Evolutionary conservation across 2,113 vertebrate genomes (phyloP), one percentile per base, ranked within the genome.

Genomic region (Oncorhynchus gorbuscha): DNA sequence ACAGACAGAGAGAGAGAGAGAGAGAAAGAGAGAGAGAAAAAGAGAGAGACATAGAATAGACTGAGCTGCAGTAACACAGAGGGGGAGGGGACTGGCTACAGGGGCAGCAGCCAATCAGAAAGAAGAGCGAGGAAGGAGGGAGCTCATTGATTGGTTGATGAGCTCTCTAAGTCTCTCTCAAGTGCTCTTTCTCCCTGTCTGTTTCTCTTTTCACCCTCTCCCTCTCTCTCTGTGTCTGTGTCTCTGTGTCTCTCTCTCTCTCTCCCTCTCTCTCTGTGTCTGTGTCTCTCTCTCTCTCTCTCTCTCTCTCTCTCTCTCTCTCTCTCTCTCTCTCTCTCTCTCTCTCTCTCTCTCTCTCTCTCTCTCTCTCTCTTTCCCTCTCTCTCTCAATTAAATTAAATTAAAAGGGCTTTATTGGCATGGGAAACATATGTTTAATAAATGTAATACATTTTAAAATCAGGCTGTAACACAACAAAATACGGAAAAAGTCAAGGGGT

Each of bases 151-250:
- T 22, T 66, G 64, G n/a, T 26, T 24, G 24, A 24, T 24, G n/a
- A 11, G 67, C 14, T 24, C 65, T 69, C 20, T 76, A 2, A 55
- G 12, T 24, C 9, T 32, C 22, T 72, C 9, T 69, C 58, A 39
- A 39, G 66, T 71, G 73, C 69, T 49, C 32, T 30, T 20, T 28
- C 77, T 73, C n/a, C 73, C 81, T 61, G 26, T 4, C 79, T 61
- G 26, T 4, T 18, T 69, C 2, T 74, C 67, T 74, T 3, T 68
- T 28, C 28, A 28, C 49, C 67, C 72, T 80, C 39, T 65, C 75
- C 77, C 76, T 80, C 12, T 35, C 32, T 35, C 35, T 13, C 49
- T 64, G 24, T 5, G n/a, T 35, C 35, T 69, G 5, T 69, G 1
- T 35, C 35, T 35, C 7, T 39, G 1, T 39, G 6, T 39, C 1